Conservation (phyloP, 2,797 vertebrate species). For the Phalanger gymnotis region DNA sequence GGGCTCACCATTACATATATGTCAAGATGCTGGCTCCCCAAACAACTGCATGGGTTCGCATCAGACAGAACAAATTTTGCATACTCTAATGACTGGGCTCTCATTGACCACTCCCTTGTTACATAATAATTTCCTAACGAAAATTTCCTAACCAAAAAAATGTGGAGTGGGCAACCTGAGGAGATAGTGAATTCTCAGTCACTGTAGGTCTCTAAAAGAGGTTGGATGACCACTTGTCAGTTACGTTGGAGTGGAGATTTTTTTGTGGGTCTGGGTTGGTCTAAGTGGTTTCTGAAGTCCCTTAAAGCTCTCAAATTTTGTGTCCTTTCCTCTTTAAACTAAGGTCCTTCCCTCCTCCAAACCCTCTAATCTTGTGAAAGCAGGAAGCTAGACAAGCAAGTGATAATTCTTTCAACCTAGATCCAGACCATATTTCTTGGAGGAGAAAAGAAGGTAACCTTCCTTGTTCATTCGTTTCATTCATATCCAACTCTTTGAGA, state of each 20-base stretch:
- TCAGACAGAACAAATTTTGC: neutral
- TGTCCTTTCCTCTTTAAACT: no score
- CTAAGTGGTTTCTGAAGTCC: neutral
- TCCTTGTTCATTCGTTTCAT: neutral
- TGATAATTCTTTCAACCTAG: neutral
- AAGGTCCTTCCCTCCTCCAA: neutral
- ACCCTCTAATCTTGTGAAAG: neutral
- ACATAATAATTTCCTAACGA: neutral
- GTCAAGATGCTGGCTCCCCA: neutral
- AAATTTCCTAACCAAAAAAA: neutral
- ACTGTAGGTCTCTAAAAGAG: neutral
- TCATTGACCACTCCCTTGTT: neutral
- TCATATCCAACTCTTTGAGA: neutral
- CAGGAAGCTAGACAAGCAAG: neutral
- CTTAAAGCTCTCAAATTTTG: no score
- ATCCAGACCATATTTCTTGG: neutral
- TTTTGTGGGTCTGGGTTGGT: neutral
- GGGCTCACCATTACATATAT: neutral
- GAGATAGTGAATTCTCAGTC: neutral
- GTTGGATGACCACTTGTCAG: neutral
- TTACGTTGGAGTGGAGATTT: neutral
- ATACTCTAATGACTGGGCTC: neutral
- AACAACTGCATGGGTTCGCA: neutral
- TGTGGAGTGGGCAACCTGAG: neutral
- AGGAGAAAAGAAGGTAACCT: neutral